A percentile compares a stretch with the other conserved stretches of the same genome.
Conservation (phyloP, 1,140 invertebrate genomes). For the Aphelinus atriplicis region DNA sequence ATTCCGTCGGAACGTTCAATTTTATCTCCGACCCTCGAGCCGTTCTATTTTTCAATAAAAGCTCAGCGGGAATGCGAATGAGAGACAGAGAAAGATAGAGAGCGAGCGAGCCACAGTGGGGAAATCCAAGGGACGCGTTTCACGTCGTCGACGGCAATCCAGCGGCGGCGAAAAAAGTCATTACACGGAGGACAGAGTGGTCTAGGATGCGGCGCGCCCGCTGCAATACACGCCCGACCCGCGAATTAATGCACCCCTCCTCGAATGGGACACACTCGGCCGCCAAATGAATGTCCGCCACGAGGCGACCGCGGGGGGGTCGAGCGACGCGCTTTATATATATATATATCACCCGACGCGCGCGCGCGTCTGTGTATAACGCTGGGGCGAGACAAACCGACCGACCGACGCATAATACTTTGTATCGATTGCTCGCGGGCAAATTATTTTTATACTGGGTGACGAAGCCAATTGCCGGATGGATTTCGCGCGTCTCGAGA, state of each 20-base stretch:
- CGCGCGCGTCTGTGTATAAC: no score
- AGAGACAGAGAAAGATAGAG: background rate
- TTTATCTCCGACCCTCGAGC: background rate
- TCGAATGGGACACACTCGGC: slow-evolving; percentile 27
- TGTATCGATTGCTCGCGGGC: no score
- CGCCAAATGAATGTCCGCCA: no score
- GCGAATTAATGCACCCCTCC: slow-evolving; percentile 45
- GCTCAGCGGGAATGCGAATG: background rate
- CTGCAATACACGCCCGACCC: slow-evolving; percentile 10
- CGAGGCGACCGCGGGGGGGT: no score
- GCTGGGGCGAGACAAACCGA: no score
- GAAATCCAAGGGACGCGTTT: slow-evolving; percentile 8
- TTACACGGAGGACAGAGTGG: slow-evolving; percentile 30
- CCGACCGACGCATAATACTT: no score
- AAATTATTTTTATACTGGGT: no score
- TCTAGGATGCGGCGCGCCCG: background rate
- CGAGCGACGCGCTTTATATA: no score
- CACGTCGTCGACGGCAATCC: slow-evolving; percentile 1
- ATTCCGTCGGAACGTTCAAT: slow-evolving; percentile 18
- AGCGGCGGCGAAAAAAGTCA: slow-evolving; percentile 28
- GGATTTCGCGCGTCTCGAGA: no score
- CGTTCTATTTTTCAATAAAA: slow-evolving; percentile 38
- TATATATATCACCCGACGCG: no score
- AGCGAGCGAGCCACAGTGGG: no score
- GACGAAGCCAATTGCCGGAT: no score